Percentiles rank a stretch among this genome's conserved stretches.
Conservation (phyloP, 2,888 invertebrate species). For the Hydraecia micacea region DNA sequence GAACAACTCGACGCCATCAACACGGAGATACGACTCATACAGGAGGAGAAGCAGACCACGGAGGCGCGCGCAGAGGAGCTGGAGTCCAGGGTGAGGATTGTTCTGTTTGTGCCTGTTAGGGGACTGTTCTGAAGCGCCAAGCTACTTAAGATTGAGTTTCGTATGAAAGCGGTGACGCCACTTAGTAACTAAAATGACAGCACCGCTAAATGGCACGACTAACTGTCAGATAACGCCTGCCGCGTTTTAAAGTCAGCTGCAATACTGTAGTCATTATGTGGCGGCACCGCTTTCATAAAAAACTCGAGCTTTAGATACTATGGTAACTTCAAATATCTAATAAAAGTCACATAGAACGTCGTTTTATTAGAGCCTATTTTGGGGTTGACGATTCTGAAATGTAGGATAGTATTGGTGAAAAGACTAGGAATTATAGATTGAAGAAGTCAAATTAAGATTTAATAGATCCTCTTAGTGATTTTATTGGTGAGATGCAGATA, state of each 20-base stretch:
- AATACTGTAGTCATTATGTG: neutral
- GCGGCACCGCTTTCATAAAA: neutral
- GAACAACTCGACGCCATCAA: constrained; percentile 99
- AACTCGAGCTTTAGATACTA: neutral
- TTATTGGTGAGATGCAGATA: neutral
- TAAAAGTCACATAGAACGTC: neutral
- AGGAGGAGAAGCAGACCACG: constrained; percentile 99
- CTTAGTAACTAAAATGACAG: neutral
- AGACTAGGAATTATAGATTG: neutral
- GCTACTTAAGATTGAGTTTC: neutral
- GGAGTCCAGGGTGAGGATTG: constrained; percentile 93
- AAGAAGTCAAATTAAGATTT: neutral
- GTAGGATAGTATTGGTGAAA: neutral
- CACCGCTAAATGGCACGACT: neutral
- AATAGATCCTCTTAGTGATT: neutral
- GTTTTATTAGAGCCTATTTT: neutral
- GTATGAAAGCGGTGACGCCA: neutral
- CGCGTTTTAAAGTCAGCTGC: neutral
- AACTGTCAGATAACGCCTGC: neutral
- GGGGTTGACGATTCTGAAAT: neutral
- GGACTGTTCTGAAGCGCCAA: neutral
- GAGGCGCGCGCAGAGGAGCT: constrained; percentile 99
- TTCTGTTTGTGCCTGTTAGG: neutral
- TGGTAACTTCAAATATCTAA: neutral
- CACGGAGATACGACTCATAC: constrained; percentile 97